Conservation (phyloP, 1,140 invertebrate genomes). For the Polypedilum vanderplanki region DNA sequence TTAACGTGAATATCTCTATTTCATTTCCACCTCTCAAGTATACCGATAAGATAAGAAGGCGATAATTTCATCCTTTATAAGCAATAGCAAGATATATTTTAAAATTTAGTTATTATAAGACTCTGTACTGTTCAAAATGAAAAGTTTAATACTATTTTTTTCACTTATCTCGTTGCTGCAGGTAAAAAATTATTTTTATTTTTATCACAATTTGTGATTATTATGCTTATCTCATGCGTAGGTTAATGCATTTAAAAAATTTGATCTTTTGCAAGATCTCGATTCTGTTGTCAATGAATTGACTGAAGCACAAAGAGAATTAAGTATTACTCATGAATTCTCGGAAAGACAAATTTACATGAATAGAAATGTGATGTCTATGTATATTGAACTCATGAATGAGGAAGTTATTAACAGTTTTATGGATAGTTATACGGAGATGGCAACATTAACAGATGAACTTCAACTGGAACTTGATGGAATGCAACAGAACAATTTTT, state of each 20-base stretch:
- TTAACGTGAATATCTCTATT: neutral
- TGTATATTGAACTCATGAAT: neutral
- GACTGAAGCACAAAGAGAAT: neutral
- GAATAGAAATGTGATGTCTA: neutral
- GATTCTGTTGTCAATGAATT: neutral
- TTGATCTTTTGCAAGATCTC: neutral
- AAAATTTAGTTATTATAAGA: neutral
- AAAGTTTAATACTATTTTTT: neutral
- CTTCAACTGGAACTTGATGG: neutral
- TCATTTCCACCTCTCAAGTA: neutral
- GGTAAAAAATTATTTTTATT: neutral
- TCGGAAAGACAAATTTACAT: neutral
- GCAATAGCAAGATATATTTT: neutral
- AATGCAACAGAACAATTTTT: neutral
- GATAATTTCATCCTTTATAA: slow-evolving; percentile 10
- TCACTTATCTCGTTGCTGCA: neutral
- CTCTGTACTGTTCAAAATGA: neutral
- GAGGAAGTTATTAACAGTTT: neutral
- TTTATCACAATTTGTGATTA: neutral
- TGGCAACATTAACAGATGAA: neutral
- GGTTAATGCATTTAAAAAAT: neutral
- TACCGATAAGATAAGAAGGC: neutral
- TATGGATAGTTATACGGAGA: neutral
- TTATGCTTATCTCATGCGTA: neutral
- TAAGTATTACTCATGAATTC: neutral